Evolutionary conservation across 2,113 vertebrate species (phyloP), one percentile per base, ranked within the genome.

Genomic region (Sterna hirundo): DNA sequence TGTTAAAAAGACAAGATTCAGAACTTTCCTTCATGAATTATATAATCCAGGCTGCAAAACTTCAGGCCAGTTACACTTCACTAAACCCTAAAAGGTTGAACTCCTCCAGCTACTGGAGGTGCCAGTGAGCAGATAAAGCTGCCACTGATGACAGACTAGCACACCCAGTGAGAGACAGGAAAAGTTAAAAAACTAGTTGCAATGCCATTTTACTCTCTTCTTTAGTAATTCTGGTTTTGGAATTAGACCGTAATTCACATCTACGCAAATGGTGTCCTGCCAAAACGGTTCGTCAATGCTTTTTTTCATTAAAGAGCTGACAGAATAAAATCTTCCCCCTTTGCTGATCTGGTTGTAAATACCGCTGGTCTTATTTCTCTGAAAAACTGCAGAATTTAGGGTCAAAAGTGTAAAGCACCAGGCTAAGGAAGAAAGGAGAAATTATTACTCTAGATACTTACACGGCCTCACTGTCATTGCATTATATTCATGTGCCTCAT

Each of bases 1-100:
- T 51, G 80, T 80, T 69, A 96, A 96, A 93, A 94, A 96, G 51
- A 86, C 15, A 83, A 94, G 90, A 94, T 93, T 93, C 94, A 85
- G 88, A 77, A 95, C 69, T 93, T 94, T 13, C 65, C 62, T 96
- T 87, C 74, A 85, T 88, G 66, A 91, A 81, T 75, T 4, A 51
- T 30, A 81, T 7, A 66, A 92, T 36, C n/a, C 57, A 91, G 64
- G 47, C 32, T 54, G 36, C 69, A 93, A 18, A 84, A 68, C 29
- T 74, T 58, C 27, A 69, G 57, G 21, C 20, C 38, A 62, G 29
- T 55, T 88, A 51, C 16, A 29, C 51, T 40, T 74, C 14, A 29
- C 27, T 61, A 52, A 79, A 68, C 23, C 20, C 75, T 23, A 18
- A 49, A 74, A 86, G 32, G 47, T 13, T 42, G 16, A 68, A 61